These are phyloP conservation scores for Albula goreensis DNA, from an alignment of 2,113 vertebrate species.

Conservation along the genomic window DNA sequence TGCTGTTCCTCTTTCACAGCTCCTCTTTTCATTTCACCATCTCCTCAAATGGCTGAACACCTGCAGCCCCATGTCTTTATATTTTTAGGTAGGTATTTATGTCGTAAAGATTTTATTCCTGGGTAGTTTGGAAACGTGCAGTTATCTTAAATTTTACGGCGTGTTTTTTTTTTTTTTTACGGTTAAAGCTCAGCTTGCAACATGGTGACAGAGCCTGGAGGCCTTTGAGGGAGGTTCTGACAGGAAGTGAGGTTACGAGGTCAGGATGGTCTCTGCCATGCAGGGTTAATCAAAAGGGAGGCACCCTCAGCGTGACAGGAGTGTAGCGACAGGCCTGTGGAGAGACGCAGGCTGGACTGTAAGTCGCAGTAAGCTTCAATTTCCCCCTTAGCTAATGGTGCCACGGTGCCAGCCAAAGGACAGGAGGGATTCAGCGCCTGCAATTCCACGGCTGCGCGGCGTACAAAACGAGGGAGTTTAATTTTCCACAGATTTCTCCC, in stretches of 20 bases:
- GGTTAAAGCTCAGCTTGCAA: not conserved
- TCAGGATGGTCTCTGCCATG: not conserved
- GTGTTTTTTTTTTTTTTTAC: not conserved
- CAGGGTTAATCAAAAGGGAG: not conserved
- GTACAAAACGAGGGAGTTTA: constrained; percentile 44
- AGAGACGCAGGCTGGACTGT: too few relatives aligned
- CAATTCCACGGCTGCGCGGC: constrained; percentile 23
- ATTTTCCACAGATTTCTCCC: constrained; percentile 50
- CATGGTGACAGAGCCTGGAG: not conserved
- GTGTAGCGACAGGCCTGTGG: not conserved
- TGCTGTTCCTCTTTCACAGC: not conserved
- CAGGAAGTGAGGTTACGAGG: not conserved
- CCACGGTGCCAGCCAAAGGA: constrained; percentile 30
- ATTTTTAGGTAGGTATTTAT: not conserved
- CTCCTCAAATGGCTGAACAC: not conserved
- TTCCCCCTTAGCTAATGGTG: too few relatives aligned
- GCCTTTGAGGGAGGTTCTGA: not conserved
- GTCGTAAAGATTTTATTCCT: not conserved
- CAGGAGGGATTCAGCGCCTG: constrained; percentile 25
- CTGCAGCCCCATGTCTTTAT: not conserved
- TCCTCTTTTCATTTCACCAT: not conserved
- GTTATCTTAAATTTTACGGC: not conserved
- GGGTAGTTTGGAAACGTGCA: not conserved
- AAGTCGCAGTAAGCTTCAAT: too few relatives aligned
- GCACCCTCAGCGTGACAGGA: not conserved